These are phyloP conservation scores for Ptychochromis oligacanthus DNA, from an alignment of 2,113 vertebrate genomes.

Conservation along the genomic window DNA sequence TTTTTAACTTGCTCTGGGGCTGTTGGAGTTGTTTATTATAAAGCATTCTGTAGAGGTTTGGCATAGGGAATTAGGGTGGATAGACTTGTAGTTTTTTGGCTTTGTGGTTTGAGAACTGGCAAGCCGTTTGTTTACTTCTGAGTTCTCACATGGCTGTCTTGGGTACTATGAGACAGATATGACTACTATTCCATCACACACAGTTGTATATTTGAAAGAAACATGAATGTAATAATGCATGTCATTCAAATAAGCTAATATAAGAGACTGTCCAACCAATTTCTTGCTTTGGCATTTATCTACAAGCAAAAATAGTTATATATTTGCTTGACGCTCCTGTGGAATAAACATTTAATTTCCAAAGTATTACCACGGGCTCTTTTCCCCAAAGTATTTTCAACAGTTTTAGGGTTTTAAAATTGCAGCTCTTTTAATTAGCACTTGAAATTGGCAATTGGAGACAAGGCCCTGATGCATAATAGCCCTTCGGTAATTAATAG, in stretches of 20 bases:
- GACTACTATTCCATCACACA: neutral
- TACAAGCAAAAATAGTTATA: neutral
- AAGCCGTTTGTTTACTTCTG: slow-evolving; percentile 42
- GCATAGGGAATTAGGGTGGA: slow-evolving; percentile 7
- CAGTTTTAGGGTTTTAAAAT: slow-evolving; percentile 39
- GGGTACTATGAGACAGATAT: slow-evolving; percentile 21
- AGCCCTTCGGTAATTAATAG: slow-evolving; percentile 49
- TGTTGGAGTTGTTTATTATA: slow-evolving; percentile 29
- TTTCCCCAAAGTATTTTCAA: slow-evolving; percentile 18
- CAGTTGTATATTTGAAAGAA: neutral
- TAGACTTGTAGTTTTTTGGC: slow-evolving; percentile 36
- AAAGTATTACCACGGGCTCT: neutral
- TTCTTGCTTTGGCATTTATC: neutral
- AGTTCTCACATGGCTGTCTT: slow-evolving; percentile 1
- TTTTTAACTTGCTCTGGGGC: slow-evolving; percentile 16
- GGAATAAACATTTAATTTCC: slow-evolving; percentile 17
- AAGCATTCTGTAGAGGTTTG: slow-evolving; percentile 18
- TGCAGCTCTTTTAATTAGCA: slow-evolving; percentile 37
- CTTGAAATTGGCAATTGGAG: slow-evolving; percentile 40
- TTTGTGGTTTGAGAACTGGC: slow-evolving; percentile 42
- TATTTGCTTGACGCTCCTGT: neutral
- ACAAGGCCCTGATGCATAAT: slow-evolving; percentile 36
- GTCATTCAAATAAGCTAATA: neutral
- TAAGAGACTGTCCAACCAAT: neutral
- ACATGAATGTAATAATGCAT: neutral